These are phyloP conservation scores for Lepus oiostolus DNA, from an alignment of 2,797 vertebrate genomes.

Conservation along the genomic window DNA sequence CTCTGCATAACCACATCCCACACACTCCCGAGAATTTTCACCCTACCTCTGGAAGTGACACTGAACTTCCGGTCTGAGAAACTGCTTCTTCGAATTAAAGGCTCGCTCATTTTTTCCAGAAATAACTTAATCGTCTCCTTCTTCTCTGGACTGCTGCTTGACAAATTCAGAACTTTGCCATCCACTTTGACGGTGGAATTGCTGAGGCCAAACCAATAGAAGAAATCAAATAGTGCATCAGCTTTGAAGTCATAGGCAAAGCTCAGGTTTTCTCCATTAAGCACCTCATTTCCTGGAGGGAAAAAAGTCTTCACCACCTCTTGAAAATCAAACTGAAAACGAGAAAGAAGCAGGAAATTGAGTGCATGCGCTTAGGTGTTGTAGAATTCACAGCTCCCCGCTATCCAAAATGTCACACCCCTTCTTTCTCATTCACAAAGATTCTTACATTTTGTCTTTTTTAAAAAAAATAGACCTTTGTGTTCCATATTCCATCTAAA, in stretches of 20 bases:
- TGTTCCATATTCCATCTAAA: background rate
- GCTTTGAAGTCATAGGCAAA: slow-evolving; percentile 87
- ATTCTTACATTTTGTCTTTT: background rate
- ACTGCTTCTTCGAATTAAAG: slow-evolving; percentile 81
- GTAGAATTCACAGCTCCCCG: background rate
- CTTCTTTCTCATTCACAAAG: slow-evolving; percentile 8
- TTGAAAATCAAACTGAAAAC: slow-evolving; percentile 87
- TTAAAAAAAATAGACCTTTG: background rate
- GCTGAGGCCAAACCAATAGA: slow-evolving; percentile 87
- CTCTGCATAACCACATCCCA: background rate
- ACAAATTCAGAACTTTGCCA: slow-evolving; percentile 87
- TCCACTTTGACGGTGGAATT: slow-evolving; percentile 84
- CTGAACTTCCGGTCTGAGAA: slow-evolving; percentile 86
- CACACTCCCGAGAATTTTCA: background rate
- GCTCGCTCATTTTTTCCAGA: slow-evolving; percentile 88
- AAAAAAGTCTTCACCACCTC: slow-evolving; percentile 85
- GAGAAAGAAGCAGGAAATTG: slow-evolving; percentile 16
- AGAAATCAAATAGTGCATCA: slow-evolving; percentile 87
- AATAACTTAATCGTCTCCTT: slow-evolving; percentile 86
- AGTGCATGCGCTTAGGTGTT: background rate
- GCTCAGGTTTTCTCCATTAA: slow-evolving; percentile 83
- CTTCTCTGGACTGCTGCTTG: slow-evolving; percentile 85
- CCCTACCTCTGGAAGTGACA: slow-evolving; percentile 85
- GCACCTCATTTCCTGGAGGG: slow-evolving; percentile 76
- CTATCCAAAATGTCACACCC: background rate